A percentile compares a stretch with the other conserved stretches of the same genome.
phyloP scores from a whole-genome alignment of 2,797 vertebrate genomes.

The Antrozous pallidus region DNA sequence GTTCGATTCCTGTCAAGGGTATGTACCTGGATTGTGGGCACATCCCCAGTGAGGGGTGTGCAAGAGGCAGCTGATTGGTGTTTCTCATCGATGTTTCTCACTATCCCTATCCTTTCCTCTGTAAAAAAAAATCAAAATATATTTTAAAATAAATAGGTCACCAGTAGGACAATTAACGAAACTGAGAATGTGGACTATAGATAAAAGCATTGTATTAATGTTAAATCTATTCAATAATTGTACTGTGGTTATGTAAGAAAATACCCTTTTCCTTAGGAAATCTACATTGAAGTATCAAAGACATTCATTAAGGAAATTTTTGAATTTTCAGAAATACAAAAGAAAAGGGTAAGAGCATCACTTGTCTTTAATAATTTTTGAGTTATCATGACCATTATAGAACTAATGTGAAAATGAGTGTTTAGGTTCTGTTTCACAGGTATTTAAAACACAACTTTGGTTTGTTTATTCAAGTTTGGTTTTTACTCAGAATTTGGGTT shows the following conservation, averaged over 20 bases:
- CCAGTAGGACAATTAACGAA: not conserved
- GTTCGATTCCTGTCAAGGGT: too few species aligned
- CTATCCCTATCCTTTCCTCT: too few species aligned
- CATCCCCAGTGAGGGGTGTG: too few species aligned
- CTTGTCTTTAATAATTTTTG: not conserved
- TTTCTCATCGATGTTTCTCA: too few species aligned
- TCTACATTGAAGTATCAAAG: not conserved
- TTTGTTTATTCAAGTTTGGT: slow-evolving; percentile 4
- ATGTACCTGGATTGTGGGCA: too few species aligned
- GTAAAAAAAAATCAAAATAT: too few species aligned
- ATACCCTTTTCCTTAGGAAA: slow-evolving; percentile 16
- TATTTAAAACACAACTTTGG: not conserved
- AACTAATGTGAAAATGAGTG: not conserved
- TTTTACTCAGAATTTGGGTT: slow-evolving; percentile 50
- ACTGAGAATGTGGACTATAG: not conserved
- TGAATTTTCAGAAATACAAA: not conserved
- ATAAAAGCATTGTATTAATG: not conserved
- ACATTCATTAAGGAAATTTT: not conserved
- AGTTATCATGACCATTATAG: not conserved
- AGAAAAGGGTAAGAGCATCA: not conserved
- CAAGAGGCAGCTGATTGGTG: too few species aligned
- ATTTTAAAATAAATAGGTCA: not conserved
- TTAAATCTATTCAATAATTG: not conserved
- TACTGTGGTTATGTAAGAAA: not conserved
- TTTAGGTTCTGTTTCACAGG: not conserved